These are phyloP conservation scores for Neuroterus valhalla DNA, from an alignment of 1,140 invertebrate species.

Conservation along the genomic window DNA sequence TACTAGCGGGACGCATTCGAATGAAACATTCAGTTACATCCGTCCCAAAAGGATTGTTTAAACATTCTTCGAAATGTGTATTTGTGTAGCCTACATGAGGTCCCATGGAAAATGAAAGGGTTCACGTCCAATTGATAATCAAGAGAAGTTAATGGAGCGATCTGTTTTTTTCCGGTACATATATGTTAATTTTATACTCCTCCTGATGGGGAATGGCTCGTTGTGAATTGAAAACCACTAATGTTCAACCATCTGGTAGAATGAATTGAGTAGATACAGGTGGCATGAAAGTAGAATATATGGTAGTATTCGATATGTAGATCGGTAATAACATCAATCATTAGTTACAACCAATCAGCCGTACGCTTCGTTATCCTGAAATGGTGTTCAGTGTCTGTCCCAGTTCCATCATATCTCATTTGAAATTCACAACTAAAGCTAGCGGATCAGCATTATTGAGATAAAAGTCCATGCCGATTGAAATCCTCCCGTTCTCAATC, in stretches of 20 bases:
- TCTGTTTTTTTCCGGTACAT: not conserved
- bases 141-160: not conserved
- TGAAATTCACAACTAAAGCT: conserved; percentile 29
- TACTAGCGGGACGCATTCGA: not conserved
- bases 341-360: conserved; percentile 40
- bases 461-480: not conserved
- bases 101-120: not conserved
- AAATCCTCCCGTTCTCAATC: conserved; percentile 1
- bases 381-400: conserved; percentile 32
- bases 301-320: conserved; percentile 37
- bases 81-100: not conserved
- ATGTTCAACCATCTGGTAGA: not conserved
- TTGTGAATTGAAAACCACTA: not conserved
- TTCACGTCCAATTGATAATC: conserved; percentile 3
- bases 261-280: not conserved
- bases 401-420: conserved; percentile 35
- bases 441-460: conserved; percentile 3
- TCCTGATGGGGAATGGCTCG: no score
- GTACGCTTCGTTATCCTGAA: conserved; percentile 41
- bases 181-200: no score
- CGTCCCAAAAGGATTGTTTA: conserved; percentile 21
- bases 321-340: conserved; percentile 42
- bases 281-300: not conserved
- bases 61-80: conserved; percentile 7
- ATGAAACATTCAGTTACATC: conserved; percentile 14